Conservation (phyloP, 2,113 vertebrate genomes). For the Channa argus region DNA sequence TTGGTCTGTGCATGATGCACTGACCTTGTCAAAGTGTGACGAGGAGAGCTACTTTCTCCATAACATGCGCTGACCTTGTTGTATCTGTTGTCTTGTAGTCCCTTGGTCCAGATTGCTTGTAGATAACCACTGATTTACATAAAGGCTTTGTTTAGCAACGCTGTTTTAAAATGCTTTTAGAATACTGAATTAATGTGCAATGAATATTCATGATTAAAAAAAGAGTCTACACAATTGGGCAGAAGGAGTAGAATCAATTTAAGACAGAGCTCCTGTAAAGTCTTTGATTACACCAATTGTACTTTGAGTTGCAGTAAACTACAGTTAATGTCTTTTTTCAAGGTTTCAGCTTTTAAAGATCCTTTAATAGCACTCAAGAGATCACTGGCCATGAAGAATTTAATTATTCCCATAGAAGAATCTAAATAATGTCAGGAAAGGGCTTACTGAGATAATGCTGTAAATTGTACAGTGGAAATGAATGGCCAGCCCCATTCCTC, state of each 20-base stretch:
- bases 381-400: slow-evolving; percentile 48
- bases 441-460: slow-evolving; percentile 50
- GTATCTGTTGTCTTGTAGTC: slow-evolving; percentile 51
- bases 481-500: slow-evolving; percentile 78
- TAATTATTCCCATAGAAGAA: slow-evolving; percentile 64
- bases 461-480: slow-evolving; percentile 70
- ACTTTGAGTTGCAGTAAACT: slow-evolving; percentile 36
- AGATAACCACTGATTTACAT: slow-evolving; percentile 73
- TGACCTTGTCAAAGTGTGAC: slow-evolving; percentile 74
- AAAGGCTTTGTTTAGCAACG: slow-evolving; percentile 65
- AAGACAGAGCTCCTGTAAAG: slow-evolving; percentile 3
- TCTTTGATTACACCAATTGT: slow-evolving; percentile 49
- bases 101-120: slow-evolving; percentile 65
- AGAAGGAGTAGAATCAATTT: not conserved
- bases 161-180: slow-evolving; percentile 61
- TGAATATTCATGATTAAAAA: slow-evolving; percentile 74
- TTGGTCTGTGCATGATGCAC: slow-evolving; percentile 25
- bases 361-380: slow-evolving; percentile 53
- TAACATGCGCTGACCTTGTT: slow-evolving; percentile 64
- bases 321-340: slow-evolving; percentile 60
- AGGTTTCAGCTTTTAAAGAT: slow-evolving; percentile 44
- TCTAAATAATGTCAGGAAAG: slow-evolving; percentile 58
- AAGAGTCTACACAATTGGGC: slow-evolving; percentile 47
- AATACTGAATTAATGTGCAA: slow-evolving; percentile 76
- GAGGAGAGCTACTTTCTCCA: slow-evolving; percentile 40